phyloP scores from a whole-genome alignment of 2,113 vertebrate species.

The Heloderma charlesbogerti region DNA sequence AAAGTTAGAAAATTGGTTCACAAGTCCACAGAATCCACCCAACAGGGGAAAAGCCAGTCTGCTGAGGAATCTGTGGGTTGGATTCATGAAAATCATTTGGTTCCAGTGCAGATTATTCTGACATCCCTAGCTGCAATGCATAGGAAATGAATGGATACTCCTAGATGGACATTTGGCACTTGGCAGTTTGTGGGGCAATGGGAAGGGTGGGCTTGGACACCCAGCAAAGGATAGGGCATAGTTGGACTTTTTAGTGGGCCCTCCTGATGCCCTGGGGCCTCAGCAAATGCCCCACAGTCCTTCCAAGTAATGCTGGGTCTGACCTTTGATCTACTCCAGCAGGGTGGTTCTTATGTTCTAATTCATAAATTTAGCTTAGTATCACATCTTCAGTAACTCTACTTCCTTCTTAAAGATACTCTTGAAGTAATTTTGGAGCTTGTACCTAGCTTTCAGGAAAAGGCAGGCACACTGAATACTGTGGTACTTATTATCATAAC shows the following conservation, averaged over 20 bases:
- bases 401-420: not conserved
- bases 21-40: no score
- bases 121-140: no score
- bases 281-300: not conserved
- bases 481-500: not conserved
- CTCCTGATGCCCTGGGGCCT: not conserved
- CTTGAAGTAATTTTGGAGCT: fast-evolving
- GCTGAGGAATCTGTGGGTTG: no score
- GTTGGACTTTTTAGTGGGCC: not conserved
- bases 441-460: not conserved
- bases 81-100: no score
- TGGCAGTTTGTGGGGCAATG: not conserved
- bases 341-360: not conserved
- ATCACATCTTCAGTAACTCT: not conserved
- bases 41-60: no score
- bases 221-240: not conserved
- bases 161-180: no score
- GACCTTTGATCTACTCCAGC: not conserved
- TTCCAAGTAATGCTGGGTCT: not conserved
- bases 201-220: not conserved
- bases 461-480: fast-evolving
- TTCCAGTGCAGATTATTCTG: no score
- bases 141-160: no score
- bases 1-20: no score
- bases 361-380: fast-evolving